Base-by-base conservation (phyloP, 2,797 vertebrate species). In the Tadarida brasiliensis region DNA sequence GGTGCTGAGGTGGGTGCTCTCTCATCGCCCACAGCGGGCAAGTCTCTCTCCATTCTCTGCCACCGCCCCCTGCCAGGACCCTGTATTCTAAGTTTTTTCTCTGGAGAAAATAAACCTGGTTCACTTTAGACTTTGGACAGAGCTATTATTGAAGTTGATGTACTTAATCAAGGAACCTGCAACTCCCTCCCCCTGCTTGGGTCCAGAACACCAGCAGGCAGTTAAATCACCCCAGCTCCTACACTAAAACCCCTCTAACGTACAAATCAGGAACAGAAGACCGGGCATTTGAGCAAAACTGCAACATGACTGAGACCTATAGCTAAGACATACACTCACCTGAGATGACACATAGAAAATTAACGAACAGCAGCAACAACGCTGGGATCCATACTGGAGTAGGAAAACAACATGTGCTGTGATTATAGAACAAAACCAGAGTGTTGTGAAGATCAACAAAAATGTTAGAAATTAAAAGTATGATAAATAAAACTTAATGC, bases 41-140 rank as follows among this genome's bases (percentile, higher is more conserved):
- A 51, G 30, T n/a, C n/a, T 24, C n/a, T 57, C 4, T 20, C 6
- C 19, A 20, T 17, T 28, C 11, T 11, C 19, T 3, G 26, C 15
- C 17, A 47, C 1, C 24, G 3, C 1, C 2, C 1, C 5, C 5
- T 3, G 5, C 4, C 30, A 0, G 65, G 33, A 19, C 4, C 14
- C 3, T 4, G 2, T 86, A 74, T 76, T n/a, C 7, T 56, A 92
- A 39, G 8, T 30, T 16, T 74, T 26, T 59, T 22, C 15, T 81
- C 15, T 84, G 30, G 33, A 78, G 26, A 86, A 74, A 91, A 33
- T 35, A 57, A 51, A 74, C 10, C 19, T 33, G 11, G 28, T 51
- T 70, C 47, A 67, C 2, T n/a, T 76, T 16, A 70, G 35, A 44
- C 0, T 51, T 71, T n/a, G 6, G 9, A 28, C 6, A 84, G 56